phyloP scores from a whole-genome alignment of 2,113 vertebrate species.

The Shinisaurus crocodilurus region DNA sequence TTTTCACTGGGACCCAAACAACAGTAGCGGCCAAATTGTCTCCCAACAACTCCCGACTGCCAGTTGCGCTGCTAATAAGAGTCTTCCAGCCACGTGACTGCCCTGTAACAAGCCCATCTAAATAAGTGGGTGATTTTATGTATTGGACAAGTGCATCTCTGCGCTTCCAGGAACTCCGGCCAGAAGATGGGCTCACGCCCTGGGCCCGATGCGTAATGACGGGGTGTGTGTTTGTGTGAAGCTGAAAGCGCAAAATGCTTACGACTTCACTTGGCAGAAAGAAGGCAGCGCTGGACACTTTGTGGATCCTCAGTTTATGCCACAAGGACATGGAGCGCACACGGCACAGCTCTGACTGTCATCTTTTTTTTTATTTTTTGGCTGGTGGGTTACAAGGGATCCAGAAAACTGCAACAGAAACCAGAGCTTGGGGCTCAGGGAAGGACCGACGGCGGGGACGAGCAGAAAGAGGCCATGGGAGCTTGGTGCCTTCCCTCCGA shows the following conservation, averaged over 20 bases:
- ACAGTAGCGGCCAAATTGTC: neutral
- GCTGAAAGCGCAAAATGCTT: neutral
- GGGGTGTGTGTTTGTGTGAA: neutral
- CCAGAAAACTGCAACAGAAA: neutral
- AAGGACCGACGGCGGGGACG: neutral
- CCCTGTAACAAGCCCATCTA: fast-evolving
- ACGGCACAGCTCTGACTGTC: too few relatives aligned
- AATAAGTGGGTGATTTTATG: neutral
- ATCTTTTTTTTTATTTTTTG: too few relatives aligned
- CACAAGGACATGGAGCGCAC: too few relatives aligned
- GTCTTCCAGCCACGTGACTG: neutral
- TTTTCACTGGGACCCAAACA: neutral
- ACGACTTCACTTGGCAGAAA: neutral
- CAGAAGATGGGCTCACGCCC: neutral
- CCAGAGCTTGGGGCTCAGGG: too few relatives aligned
- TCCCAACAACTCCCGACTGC: neutral
- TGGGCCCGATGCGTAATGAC: neutral
- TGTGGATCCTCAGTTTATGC: neutral
- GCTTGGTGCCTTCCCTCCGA: neutral
- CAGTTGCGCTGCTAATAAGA: neutral
- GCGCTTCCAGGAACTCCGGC: neutral
- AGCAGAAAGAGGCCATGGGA: neutral
- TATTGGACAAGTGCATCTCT: neutral
- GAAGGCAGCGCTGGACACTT: neutral
- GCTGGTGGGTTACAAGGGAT: neutral